phyloP scores from a whole-genome alignment of 2,113 vertebrate genomes.

The Triplophysa rosa region DNA sequence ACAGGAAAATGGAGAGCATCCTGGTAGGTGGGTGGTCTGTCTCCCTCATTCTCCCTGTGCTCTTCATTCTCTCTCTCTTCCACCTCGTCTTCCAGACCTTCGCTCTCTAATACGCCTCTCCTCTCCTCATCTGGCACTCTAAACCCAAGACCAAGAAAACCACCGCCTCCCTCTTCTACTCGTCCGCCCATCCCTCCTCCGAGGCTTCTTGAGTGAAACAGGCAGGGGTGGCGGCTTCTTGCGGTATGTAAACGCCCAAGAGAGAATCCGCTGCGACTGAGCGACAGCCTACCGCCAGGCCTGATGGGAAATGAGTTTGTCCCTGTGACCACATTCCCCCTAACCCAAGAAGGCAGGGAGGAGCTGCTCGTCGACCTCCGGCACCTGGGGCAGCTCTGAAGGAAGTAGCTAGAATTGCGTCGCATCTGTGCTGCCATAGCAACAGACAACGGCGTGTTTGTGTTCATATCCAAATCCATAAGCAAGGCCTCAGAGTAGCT shows the following conservation, averaged over 20 bases:
- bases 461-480: slow-evolving; percentile 66
- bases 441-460: slow-evolving; percentile 34
- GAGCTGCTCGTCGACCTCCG: slow-evolving; percentile 73
- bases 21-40: slow-evolving; percentile 73
- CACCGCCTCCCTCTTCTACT: slow-evolving; percentile 48
- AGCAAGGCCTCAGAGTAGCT: slow-evolving; percentile 80
- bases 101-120: slow-evolving; percentile 53
- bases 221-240: slow-evolving; percentile 57
- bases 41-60: slow-evolving; percentile 42
- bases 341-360: slow-evolving; percentile 69
- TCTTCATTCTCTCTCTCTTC: slow-evolving; percentile 35
- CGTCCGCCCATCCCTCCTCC: slow-evolving; percentile 62
- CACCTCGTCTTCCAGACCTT: slow-evolving; percentile 48
- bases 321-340: slow-evolving; percentile 56
- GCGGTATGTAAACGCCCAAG: slow-evolving; percentile 67
- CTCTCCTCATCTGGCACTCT: slow-evolving; percentile 55
- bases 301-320: slow-evolving; percentile 55
- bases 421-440: slow-evolving; percentile 48
- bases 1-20: slow-evolving; percentile 78
- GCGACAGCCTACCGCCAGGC: slow-evolving; percentile 60
- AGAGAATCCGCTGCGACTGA: slow-evolving; percentile 77
- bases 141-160: slow-evolving; percentile 55
- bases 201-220: slow-evolving; percentile 75
- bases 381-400: slow-evolving; percentile 74
- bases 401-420: slow-evolving; percentile 67